A percentile compares a stretch with the other conserved stretches of the same genome.
These are phyloP conservation scores for Nymphalis c-album DNA, from an alignment of 2,888 invertebrate genomes.

Conservation along the genomic window DNA sequence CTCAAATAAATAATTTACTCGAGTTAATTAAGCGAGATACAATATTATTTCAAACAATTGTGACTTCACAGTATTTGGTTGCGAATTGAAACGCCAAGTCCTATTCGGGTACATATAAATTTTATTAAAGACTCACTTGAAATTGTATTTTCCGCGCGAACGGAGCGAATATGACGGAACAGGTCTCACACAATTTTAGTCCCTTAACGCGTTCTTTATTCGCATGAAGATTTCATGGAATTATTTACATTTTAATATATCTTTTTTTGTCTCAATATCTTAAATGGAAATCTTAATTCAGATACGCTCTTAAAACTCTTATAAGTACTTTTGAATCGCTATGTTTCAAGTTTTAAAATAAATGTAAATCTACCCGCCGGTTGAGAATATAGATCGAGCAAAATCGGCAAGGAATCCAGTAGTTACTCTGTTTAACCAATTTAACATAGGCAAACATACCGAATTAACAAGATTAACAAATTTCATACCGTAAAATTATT, in stretches of 20 bases:
- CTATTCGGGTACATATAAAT: slow-evolving; percentile 40
- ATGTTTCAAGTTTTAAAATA: no score
- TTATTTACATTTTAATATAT: slow-evolving; percentile 2
- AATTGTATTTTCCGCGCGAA: slow-evolving; percentile 41
- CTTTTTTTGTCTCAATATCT: background rate
- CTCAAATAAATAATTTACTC: slow-evolving; percentile 11
- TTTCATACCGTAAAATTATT: no score
- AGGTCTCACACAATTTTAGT: slow-evolving; percentile 32
- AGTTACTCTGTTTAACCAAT: no score
- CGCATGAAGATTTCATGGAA: slow-evolving; percentile 11
- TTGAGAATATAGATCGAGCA: no score
- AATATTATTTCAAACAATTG: slow-evolving; percentile 19
- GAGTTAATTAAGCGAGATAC: slow-evolving; percentile 10
- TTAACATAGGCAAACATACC: no score
- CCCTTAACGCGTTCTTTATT: slow-evolving; percentile 22
- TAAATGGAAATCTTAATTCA: no score
- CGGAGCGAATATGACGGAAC: slow-evolving; percentile 36
- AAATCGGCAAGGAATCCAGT: no score
- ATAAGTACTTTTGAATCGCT: no score
- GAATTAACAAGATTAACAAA: no score
- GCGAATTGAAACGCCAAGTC: slow-evolving; percentile 38
- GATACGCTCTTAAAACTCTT: no score
- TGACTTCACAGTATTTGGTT: slow-evolving; percentile 29
- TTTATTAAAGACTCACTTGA: slow-evolving; percentile 40
- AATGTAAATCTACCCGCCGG: no score